Conservation (phyloP, 2,797 vertebrate genomes). For the Scolopax bukidnonensis region DNA sequence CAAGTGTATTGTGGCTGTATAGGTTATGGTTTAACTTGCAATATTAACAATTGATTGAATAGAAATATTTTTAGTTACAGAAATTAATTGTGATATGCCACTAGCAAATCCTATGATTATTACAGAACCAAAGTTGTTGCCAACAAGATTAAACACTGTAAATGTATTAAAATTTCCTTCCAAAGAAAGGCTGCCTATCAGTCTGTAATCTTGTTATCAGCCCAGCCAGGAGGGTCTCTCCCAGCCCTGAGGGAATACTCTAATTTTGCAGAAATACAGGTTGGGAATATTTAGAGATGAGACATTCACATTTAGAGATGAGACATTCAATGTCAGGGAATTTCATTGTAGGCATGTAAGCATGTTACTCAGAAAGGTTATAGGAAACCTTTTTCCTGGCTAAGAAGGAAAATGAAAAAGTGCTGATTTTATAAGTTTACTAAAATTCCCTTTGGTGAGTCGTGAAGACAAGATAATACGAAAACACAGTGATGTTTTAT, state of each 20-base stretch:
- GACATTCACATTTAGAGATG: not conserved
- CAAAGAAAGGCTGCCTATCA: not conserved
- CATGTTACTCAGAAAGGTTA: not conserved
- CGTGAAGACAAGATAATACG: not conserved
- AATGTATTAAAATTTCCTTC: not conserved
- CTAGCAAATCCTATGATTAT: not conserved
- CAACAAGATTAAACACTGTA: not conserved
- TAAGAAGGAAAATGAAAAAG: not conserved
- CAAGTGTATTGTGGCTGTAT: not conserved
- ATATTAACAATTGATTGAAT: not conserved
- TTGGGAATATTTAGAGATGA: not conserved
- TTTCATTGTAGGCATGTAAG: not conserved
- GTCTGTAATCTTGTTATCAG: not conserved
- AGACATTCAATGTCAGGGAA: not conserved
- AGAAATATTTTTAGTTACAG: not conserved
- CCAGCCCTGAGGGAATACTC: not conserved
- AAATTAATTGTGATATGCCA: not conserved
- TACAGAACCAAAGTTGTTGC: not conserved
- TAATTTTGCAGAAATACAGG: not conserved
- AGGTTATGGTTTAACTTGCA: not conserved
- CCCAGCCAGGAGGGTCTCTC: not conserved
- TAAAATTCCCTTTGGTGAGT: not conserved
- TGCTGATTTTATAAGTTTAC: not conserved
- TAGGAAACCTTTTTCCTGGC: not conserved
- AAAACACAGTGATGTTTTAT: not conserved